Evolutionary conservation across 2,113 vertebrate species (phyloP).

Genomic region (Cynopterus brachyotis): DNA sequence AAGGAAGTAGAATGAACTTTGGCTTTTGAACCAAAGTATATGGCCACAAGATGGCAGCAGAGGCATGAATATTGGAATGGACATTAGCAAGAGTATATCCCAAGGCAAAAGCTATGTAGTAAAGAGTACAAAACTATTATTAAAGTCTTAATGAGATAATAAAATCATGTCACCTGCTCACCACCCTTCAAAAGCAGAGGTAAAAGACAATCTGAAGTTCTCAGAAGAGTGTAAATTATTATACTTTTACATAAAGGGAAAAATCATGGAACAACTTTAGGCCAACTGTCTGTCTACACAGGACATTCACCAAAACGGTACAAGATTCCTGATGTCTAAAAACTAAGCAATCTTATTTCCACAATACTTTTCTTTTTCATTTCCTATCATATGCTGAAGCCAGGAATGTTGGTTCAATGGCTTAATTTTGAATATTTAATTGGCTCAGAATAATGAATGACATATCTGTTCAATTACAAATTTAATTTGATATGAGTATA

Average conservation of each 20-base stretch:
- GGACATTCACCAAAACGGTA: neutral
- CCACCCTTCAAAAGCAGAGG: constrained; percentile 26
- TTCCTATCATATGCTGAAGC: constrained; percentile 5
- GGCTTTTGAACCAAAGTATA: constrained; percentile 41
- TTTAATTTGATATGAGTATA: neutral
- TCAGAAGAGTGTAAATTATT: constrained; percentile 35
- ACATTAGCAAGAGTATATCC: neutral
- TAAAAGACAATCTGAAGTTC: neutral
- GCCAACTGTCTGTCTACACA: neutral
- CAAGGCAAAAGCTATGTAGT: constrained; percentile 6
- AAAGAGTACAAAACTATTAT: neutral
- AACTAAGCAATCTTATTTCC: constrained; percentile 30
- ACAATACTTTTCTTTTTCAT: neutral
- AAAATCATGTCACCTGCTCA: neutral
- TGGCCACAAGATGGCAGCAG: constrained; percentile 75
- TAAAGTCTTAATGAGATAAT: neutral
- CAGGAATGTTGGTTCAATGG: constrained; percentile 23
- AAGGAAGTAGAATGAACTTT: constrained; percentile 21
- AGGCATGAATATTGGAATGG: constrained; percentile 23
- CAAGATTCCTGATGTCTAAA: constrained; percentile 16
- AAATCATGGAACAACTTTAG: constrained; percentile 44
- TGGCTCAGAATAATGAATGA: constrained; percentile 50
- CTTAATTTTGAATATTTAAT: constrained; percentile 13
- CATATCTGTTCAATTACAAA: neutral
- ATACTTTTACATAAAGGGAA: constrained; percentile 10